phyloP scores from a whole-genome alignment of 2,113 vertebrate genomes.

The Mionectes macconnelli region DNA sequence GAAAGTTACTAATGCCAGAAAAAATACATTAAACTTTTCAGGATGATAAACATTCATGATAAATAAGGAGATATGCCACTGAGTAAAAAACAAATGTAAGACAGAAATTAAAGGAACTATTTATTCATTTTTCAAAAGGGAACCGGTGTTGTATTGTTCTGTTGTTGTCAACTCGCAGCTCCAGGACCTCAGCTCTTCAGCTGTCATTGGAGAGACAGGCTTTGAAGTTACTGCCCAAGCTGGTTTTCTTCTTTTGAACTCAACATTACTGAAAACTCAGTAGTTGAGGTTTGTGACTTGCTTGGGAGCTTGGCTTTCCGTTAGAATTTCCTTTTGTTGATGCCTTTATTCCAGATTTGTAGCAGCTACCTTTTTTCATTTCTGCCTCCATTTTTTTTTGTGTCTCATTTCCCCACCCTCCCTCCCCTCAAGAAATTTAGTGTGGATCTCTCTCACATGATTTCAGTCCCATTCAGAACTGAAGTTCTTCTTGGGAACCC shows the following conservation, averaged over 20 bases:
- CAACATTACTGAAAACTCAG: neutral
- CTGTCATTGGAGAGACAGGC: neutral
- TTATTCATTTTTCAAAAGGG: neutral
- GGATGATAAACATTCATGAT: neutral
- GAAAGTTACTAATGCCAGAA: neutral
- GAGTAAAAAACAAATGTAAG: neutral
- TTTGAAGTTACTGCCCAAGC: neutral
- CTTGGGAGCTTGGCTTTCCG: neutral
- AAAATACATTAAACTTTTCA: neutral
- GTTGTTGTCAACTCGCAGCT: neutral
- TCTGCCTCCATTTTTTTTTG: neutral
- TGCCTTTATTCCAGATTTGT: neutral
- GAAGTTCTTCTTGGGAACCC: neutral
- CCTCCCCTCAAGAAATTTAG: neutral
- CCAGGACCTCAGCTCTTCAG: neutral
- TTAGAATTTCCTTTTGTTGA: neutral
- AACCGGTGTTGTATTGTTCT: neutral
- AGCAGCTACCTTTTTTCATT: neutral
- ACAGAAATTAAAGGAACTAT: neutral
- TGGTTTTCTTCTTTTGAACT: neutral
- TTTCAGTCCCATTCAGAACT: conserved; percentile 25
- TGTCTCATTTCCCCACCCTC: neutral
- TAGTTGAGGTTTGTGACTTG: neutral
- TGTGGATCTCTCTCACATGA: neutral
- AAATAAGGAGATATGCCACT: neutral